Base-by-base conservation (phyloP, 2,113 vertebrate species). In the Nothocercus julius region DNA sequence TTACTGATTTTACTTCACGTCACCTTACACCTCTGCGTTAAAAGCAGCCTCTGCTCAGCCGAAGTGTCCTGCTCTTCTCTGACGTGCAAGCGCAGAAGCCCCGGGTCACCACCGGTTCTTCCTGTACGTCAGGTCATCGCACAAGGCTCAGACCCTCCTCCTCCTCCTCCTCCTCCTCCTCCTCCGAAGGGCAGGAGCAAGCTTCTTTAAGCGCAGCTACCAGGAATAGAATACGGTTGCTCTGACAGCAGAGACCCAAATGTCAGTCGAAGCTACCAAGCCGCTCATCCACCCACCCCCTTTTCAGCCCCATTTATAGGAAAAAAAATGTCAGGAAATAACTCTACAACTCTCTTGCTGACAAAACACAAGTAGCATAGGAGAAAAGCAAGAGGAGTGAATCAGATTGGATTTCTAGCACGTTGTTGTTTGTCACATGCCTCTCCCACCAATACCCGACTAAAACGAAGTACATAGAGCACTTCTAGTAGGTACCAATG, bases 1-100 rank as follows among this genome's bases (percentile, higher is more conserved):
- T 2, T 0, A 1, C 19, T 4, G 25, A 16, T 13, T 40, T 18
- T 28, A 20, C 14, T 40, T n/a, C 20, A 25, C 0, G 0, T 8
- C 62, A 7, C 36, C 40, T 22, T 24, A 49, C 59, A 8, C 22
- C 2, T 2, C 49, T 20, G 56, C 3, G 28, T 9, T 21, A 22
- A 53, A 36, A 2, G 2, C 27, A 16, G 62, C 9, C 40, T 28
- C 9, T 10, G 44, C 8, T 14, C 13, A n/a, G n/a, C 36, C 24
- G 49, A 66, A 44, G 30, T 9, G 18, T 18, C 16, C 62, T 64
- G 62, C 36, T 15, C 38, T 40, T 28, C 25, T 15, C 62, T 27
- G 36, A 28, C 36, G 16, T 16, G 8, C 8, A 16, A 30, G 16
- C 16, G 15, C 21, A 21, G 30, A 44, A 25, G 21, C 16, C 13